phyloP scores from a whole-genome alignment of 1,140 invertebrate genomes.

The Brachionus plicatilis region DNA sequence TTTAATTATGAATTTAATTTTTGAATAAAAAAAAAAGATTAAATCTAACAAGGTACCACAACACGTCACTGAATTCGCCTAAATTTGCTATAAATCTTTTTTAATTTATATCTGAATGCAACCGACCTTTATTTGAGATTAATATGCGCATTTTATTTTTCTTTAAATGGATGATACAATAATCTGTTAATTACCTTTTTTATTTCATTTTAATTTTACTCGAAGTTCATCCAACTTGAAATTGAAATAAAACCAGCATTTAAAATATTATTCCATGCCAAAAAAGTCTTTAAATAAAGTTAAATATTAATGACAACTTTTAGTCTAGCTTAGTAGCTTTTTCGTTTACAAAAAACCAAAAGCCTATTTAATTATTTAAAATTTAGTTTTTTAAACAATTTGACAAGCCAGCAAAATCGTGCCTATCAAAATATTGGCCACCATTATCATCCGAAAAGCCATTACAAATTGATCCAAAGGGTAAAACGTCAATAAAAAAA shows the following conservation, averaged over 20 bases:
- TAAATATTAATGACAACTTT: no score
- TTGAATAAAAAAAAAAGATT: background rate
- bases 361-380: background rate
- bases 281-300: background rate
- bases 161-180: background rate
- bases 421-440: background rate
- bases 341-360: background rate
- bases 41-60: background rate
- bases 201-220: background rate
- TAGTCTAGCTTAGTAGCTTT: no score
- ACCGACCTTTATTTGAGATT: background rate
- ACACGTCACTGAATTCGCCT: background rate
- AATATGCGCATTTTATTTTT: background rate
- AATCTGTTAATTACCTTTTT: background rate
- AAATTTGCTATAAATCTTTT: background rate
- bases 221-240: background rate
- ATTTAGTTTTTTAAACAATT: background rate
- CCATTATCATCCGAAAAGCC: background rate
- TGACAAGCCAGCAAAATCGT: background rate
- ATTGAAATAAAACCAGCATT: background rate
- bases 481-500: background rate
- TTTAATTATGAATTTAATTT: background rate
- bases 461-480: background rate
- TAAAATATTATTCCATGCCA: background rate
- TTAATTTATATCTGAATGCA: background rate